These are phyloP conservation scores for Drosophila peninsularis DNA, from an alignment of 2,888 invertebrate genomes.

Conservation along the genomic window DNA sequence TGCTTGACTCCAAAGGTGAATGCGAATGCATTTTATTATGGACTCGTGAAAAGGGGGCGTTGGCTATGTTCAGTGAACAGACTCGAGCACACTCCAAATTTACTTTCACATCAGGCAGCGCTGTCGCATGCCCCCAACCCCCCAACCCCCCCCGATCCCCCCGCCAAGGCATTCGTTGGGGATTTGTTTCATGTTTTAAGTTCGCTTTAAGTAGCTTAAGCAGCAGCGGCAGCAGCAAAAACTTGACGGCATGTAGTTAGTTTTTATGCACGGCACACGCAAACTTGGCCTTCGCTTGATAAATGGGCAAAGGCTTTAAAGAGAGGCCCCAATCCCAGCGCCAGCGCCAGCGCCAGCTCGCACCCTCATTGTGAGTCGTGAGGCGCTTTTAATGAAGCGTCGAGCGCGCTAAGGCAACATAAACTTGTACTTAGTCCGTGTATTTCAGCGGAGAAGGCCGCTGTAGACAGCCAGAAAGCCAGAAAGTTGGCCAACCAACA, in stretches of 20 bases:
- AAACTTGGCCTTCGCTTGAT: slow-evolving; percentile 77
- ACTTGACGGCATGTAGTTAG: slow-evolving; percentile 65
- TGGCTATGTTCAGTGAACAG: slow-evolving; percentile 1
- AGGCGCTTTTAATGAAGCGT: slow-evolving; percentile 74
- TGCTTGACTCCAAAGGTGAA: slow-evolving; percentile 12
- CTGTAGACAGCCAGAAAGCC: slow-evolving; percentile 24
- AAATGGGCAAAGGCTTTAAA: slow-evolving; percentile 77
- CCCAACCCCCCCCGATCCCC: neutral
- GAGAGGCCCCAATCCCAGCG: neutral
- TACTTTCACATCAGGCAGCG: slow-evolving; percentile 29
- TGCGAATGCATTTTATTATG: slow-evolving; percentile 33
- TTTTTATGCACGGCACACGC: slow-evolving; percentile 78
- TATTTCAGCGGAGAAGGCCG: slow-evolving; percentile 14
- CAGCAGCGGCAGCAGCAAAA: slow-evolving; percentile 32
- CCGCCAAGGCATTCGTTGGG: slow-evolving; percentile 47
- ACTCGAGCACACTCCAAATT: slow-evolving; percentile 29
- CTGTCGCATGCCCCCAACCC: slow-evolving; percentile 3
- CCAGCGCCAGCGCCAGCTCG: neutral
- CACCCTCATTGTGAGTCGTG: slow-evolving; percentile 19
- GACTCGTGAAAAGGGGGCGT: neutral
- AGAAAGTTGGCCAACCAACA: slow-evolving; percentile 52
- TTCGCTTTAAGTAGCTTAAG: slow-evolving; percentile 76
- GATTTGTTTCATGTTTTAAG: slow-evolving; percentile 79
- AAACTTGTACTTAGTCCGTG: slow-evolving; percentile 24
- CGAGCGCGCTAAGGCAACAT: slow-evolving; percentile 57